A percentile compares a stretch with the other conserved stretches of the same genome.
phyloP scores from a whole-genome alignment of 2,797 vertebrate species.

The Phrynocephalus forsythii region DNA sequence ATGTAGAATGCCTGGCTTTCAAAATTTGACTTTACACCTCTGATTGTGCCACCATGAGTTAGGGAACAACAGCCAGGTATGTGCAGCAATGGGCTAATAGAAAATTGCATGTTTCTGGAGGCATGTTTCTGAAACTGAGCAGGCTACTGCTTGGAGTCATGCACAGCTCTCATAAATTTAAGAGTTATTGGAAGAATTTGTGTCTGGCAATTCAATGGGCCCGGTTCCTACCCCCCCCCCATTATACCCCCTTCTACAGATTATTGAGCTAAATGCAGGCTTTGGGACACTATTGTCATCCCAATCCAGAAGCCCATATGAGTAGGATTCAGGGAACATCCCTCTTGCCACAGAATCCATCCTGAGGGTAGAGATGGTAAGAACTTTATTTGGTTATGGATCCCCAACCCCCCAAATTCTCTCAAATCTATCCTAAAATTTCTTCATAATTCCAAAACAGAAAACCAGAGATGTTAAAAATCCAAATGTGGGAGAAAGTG shows the following conservation, averaged over 20 bases:
- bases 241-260: no score
- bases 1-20: no score
- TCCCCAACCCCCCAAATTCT: no score
- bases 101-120: neutral
- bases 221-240: neutral
- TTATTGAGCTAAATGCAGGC: no score
- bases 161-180: no score
- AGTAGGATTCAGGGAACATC: neutral
- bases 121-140: neutral
- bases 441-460: no score
- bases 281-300: neutral
- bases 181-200: neutral
- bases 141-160: neutral
- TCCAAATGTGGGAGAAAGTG: no score
- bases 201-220: neutral
- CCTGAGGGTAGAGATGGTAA: no score
- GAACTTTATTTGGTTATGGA: no score
- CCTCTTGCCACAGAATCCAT: neutral
- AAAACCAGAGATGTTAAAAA: no score
- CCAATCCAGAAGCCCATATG: neutral
- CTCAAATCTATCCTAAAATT: no score
- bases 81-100: neutral
- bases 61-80: neutral
- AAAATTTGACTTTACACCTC: no score
- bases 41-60: neutral